Evolutionary conservation across 2,888 invertebrate species (phyloP).

Genomic region (Pinctada fucata): DNA sequence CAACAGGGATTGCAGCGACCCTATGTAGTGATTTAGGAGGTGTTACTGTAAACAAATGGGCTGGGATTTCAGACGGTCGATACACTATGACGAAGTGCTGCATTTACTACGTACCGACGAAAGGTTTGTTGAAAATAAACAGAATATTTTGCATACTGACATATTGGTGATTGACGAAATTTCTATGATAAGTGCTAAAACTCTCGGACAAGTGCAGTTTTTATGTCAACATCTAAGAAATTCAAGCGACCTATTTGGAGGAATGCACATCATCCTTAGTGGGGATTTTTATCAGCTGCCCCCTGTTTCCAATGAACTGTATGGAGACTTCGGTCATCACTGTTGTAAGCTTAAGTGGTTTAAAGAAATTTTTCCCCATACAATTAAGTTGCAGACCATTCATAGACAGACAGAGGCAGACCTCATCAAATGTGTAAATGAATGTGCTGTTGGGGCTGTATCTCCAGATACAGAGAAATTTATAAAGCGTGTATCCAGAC

Average conservation of each 20-base stretch:
- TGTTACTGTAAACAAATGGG: slow-evolving; percentile 35
- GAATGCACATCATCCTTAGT: slow-evolving; percentile 25
- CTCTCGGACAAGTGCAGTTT: slow-evolving; percentile 22
- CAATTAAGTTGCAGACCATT: neutral
- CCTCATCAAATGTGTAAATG: slow-evolving; percentile 24
- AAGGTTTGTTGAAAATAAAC: slow-evolving; percentile 13
- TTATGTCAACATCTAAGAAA: slow-evolving; percentile 18
- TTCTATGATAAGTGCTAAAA: slow-evolving; percentile 38
- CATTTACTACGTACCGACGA: slow-evolving; percentile 34
- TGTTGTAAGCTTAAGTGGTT: slow-evolving; percentile 28
- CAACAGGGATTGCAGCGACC: slow-evolving; percentile 41
- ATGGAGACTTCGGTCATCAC: slow-evolving; percentile 21
- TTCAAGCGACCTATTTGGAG: slow-evolving; percentile 20
- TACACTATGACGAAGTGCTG: slow-evolving; percentile 27
- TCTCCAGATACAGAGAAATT: slow-evolving; percentile 16
- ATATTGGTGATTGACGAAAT: slow-evolving; percentile 36
- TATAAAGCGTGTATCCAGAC: slow-evolving; percentile 15
- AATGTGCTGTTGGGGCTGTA: slow-evolving; percentile 22
- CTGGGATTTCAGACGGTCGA: slow-evolving; percentile 41
- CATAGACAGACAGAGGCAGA: slow-evolving; percentile 19
- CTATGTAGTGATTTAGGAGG: slow-evolving; percentile 24
- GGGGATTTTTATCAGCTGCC: slow-evolving; percentile 37
- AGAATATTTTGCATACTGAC: slow-evolving; percentile 23
- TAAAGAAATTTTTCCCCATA: slow-evolving; percentile 18
- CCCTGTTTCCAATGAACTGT: slow-evolving; percentile 17